Evolutionary conservation across 2,888 invertebrate species (phyloP).

Genomic region (Synergus itoensis): DNA sequence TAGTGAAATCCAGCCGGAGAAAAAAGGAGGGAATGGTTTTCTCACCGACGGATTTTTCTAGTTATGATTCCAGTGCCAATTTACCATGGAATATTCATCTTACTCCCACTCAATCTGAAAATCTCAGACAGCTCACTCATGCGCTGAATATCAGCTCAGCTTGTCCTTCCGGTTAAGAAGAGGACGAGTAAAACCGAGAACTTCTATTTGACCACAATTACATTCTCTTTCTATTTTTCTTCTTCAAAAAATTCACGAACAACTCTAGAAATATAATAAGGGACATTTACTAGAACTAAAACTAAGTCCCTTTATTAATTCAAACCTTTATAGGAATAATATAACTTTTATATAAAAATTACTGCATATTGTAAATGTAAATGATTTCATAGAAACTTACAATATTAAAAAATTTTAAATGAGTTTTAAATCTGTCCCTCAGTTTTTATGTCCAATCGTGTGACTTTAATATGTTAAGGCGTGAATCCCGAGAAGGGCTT

Average conservation of each 20-base stretch:
- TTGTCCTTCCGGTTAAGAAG: background rate
- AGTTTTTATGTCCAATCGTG: no score
- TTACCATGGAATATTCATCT: constrained; percentile 75
- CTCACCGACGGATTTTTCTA: constrained; percentile 65
- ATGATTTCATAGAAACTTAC: no score
- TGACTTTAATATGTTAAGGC: no score
- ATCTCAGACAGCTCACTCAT: constrained; percentile 51
- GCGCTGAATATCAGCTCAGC: background rate
- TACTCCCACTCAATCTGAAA: constrained; percentile 64
- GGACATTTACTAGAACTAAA: no score
- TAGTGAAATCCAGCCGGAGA: constrained; percentile 8
- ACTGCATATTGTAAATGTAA: no score
- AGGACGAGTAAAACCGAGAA: background rate
- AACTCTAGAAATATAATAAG: background rate
- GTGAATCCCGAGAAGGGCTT: no score
- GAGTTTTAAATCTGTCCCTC: no score
- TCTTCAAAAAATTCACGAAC: background rate
- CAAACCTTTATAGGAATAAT: no score
- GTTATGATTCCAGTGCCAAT: constrained; percentile 69
- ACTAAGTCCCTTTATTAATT: no score
- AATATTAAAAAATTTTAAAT: no score
- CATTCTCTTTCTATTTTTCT: background rate
- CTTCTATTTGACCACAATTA: background rate
- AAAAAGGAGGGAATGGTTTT: constrained; percentile 43
- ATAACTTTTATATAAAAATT: no score